Base-by-base conservation (phyloP, 2,113 vertebrate species). In the Xerus inauris region DNA sequence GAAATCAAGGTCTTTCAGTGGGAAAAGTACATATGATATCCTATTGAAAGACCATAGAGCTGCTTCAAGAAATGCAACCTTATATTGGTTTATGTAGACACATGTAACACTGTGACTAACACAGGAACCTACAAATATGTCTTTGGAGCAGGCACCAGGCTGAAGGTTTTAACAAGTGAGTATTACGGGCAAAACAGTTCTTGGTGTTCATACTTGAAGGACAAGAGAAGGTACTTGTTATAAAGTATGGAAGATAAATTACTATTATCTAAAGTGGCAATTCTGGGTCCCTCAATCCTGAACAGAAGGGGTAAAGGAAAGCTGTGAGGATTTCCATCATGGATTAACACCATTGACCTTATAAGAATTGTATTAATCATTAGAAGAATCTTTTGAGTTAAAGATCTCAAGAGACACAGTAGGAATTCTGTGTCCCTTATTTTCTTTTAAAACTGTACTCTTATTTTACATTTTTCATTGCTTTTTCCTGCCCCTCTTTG, bases 101-200 rank as follows among this genome's bases (percentile, higher is more conserved):
- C 77, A 49, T 0, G 0, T 64, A 95, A 69, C 93, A 96, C 89
- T 96, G 96, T 97, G 97, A 69, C 49, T 81, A 79, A 32, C n/a
- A 51, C 76, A 69, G 96, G 81, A 95, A 42, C 0, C 87, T 64
- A 81, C 91, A 97, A 88, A 35, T 97, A 90, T 2, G 1, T 54
- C 87, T 97, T 97, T 72, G 97, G 97, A 80, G 26, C 92, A n/a
- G 97, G 98, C 57, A 97, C 97, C n/a, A 93, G 38, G 26, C 59
- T 98, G 38, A 89, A 94, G 19, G 96, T 98, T 71, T 76, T 94
- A 92, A 0, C 97, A 84, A 77, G 98, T 98, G 77, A 97, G 97
- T 97, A 95, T 89, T 62, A 59, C 11, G 81, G 9, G 24, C 42
- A 94, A 93, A 69, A 95, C 3, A 73, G 76, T 47, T 76, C 32